Conservation (phyloP, 2,797 vertebrate species). For the Vultur gryphus region DNA sequence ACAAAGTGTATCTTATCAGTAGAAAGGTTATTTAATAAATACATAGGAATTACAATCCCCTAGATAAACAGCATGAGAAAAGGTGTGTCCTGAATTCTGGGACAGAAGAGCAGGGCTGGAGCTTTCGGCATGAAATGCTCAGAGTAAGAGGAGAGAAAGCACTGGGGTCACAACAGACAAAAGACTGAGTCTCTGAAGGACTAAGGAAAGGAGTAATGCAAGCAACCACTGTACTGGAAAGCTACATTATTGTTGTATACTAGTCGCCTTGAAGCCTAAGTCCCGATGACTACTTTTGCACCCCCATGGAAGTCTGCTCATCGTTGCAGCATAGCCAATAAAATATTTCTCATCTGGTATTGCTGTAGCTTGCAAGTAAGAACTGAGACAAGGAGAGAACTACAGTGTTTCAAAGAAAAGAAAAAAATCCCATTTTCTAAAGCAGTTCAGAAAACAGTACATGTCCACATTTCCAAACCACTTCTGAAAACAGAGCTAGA, state of each 20-base stretch:
- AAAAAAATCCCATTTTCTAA: background rate
- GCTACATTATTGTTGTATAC: rapidly evolving
- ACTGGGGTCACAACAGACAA: background rate
- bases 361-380: background rate
- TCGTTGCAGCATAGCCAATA: background rate
- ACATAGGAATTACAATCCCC: too few species aligned
- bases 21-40: background rate
- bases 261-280: background rate
- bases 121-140: background rate
- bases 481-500: background rate
- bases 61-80: background rate
- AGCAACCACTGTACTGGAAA: background rate
- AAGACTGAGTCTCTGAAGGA: background rate
- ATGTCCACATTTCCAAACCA: background rate
- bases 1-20: rapidly evolving
- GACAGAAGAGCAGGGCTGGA: background rate
- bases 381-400: background rate
- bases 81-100: background rate
- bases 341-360: background rate
- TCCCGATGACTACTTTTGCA: background rate
- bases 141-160: background rate
- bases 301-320: rapidly evolving
- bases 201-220: background rate
- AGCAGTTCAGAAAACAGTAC: background rate
- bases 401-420: background rate